Evolutionary conservation across 2,888 invertebrate genomes (phyloP), one percentile per base, ranked within the genome.

Genomic region (Netelia virgata): DNA sequence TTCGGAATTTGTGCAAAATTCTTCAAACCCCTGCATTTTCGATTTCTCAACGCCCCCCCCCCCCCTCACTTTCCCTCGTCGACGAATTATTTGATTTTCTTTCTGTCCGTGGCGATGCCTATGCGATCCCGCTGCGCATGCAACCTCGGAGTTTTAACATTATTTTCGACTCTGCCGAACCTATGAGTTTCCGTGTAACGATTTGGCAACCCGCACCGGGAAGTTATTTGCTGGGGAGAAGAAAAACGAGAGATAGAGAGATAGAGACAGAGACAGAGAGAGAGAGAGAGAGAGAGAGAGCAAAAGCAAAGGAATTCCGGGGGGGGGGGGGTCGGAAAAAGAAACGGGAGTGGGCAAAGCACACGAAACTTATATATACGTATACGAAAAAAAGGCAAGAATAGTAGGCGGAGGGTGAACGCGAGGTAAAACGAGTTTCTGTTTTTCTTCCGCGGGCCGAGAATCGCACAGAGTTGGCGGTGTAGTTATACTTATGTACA

Each of bases 151-250:
- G 81, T 78, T 77, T 70, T 73, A 84, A 83, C 82, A 86, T 85
- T 85, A 86, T 86, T 85, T 85, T 85, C 83, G 83, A 85, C 73
- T 81, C 81, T 79, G 85, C 81, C 85, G 85, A 83, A 81, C 82
- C 81, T 77, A 76, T 69, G 81, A 85, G 80, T 85, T 85, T 83
- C 79, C 83, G 83, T 85, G 82, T 79, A 86, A 86, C 83, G 85
- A 86, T 81, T 86, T 86, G 85, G 86, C 85, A 86, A 74, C 75
- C 83, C 73, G 69, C 77, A 76, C 83, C 85, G 81, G 43, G 72
- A 86, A 86, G 81, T 86, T 82, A 81, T 75, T 82, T 81, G 75
- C 75, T 82, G 73, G 76, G 77, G 72, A 82, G 75, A 83, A 82
- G 84, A 79, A 84, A 85, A 86, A 85, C 82, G 85, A 83, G 83